Base-by-base conservation (phyloP, 2,113 vertebrate species). In the Anhinga anhinga region DNA sequence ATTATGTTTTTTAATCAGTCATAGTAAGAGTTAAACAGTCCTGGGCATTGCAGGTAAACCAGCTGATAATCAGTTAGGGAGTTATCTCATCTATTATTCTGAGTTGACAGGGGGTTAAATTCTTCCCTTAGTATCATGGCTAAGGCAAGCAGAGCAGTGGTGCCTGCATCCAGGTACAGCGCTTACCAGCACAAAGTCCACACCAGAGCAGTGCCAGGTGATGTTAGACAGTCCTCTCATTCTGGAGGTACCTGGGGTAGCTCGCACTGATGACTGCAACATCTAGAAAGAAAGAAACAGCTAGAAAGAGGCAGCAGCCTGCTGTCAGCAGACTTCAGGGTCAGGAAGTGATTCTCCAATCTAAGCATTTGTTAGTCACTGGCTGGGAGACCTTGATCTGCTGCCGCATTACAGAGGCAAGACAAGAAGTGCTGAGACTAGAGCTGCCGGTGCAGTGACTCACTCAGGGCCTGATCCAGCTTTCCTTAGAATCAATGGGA, bases 1-100 rank as follows among this genome's bases (percentile, higher is more conserved):
- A 96, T 98, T 97, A 97, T 91, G n/a, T 93, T 97, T 98, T 95
- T 97, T 97, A 97, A 97, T 96, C 85, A 96, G 90, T 94, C 91
- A 88, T 66, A 69, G 79, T 47, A 93, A 67, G 91, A 92, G 69
- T 92, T 93, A 94, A 96, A 88, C 66, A 95, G 50, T 74, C 16
- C 74, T 82, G 29, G 58, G 47, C 29, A 83, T 2, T 71, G 83
- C 80, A 93, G 93, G 90, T 85, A 91, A 96, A 96, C 40, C 55
- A 97, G 92, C 80, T 95, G 86, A 94, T 94, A 94, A 96, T 86
- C 92, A 86, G 73, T 80, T 96, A 89, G 53, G 56, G 83, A 93
- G 70, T 90, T 94, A 30, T 58, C 82, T 92, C 73, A 84, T 96
- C 95, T 90, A 93, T 95, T 91, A 92, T 26, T 59, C 83, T 65